Evolutionary conservation across 2,888 invertebrate species (phyloP), one percentile per base, ranked within the genome.

Genomic region (Caradrina kadenii): DNA sequence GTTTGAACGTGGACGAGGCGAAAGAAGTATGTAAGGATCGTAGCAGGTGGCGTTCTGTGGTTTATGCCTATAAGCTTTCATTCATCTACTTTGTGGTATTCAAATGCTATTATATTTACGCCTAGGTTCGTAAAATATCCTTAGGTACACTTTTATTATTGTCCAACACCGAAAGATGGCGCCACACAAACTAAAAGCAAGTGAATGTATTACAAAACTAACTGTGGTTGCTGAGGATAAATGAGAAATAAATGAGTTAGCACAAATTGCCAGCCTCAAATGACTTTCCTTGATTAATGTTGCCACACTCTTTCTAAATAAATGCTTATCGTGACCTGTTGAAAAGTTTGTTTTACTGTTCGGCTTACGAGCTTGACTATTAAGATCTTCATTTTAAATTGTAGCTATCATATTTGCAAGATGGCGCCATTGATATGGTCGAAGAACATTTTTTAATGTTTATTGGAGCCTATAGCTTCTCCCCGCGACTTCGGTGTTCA

Each of bases 201-300:
- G 68, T 55, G 56, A 71, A 77, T 69, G 62, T 63, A 59, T 80
- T 80, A 61, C 83, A 78, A 77, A 80, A 81, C 54, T 21, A 59
- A 66, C 76, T 86, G 86, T 76, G 86, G 86, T 84, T 78, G 26
- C 55, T 48, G 21, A 26, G 21, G 15, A 63, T 72, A 82, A 81
- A 85, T 86, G 85, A 85, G 79, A 84, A 76, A 82, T 86, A 86
- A 85, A 86, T 81, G 85, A 84, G 81, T 65, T 65, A 68, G 60
- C 72, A 74, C 72, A 77, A 80, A 84, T 83, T 84, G 71, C 76
- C 48, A 69, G 66, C n/a, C 42, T 82, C 71, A 73, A 80, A 83
- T 82, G 77, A 75, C 83, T 83, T 85, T 86, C 76, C 75, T 81
- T 81, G 73, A 85, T 86, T 81, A 86, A 61, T 74, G 70, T 82